Evolutionary conservation across 2,797 vertebrate genomes (phyloP).

Genomic region (Gymnoscopelus microlampas): DNA sequence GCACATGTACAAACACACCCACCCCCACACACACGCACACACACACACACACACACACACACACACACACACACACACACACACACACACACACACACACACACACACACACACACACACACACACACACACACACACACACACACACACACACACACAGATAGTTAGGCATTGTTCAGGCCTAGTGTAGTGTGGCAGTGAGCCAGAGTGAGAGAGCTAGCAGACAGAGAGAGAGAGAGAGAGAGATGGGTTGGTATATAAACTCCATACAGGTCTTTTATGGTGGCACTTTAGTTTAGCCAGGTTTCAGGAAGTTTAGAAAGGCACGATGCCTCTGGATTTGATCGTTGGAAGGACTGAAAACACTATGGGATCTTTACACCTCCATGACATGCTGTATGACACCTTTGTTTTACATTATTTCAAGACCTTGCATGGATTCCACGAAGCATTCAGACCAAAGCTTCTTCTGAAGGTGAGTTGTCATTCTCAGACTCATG

Average conservation of each 20-base stretch:
- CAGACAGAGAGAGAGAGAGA: not conserved
- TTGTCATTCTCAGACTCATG: too few relatives aligned
- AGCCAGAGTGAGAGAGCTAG: not conserved
- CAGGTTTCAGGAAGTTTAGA: not conserved
- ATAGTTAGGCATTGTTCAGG: slow-evolving; percentile 2
- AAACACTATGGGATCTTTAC: too few relatives aligned
- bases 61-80: slow-evolving; percentile 18
- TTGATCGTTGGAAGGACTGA: too few relatives aligned
- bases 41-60: not conserved
- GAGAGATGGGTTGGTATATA: not conserved
- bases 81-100: slow-evolving; percentile 19
- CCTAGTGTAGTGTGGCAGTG: slow-evolving; percentile 8
- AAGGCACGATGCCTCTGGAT: too few relatives aligned
- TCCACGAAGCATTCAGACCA: too few relatives aligned
- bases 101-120: slow-evolving; percentile 21
- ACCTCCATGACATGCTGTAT: too few relatives aligned
- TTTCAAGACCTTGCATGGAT: too few relatives aligned
- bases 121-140: slow-evolving; percentile 24
- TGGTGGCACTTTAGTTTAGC: not conserved
- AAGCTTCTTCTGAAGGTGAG: too few relatives aligned
- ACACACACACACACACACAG: slow-evolving; percentile 22
- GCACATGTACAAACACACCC: too few relatives aligned
- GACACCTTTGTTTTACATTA: too few relatives aligned
- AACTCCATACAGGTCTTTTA: not conserved
- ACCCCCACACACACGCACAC: slow-evolving; percentile 26